These are phyloP conservation scores for Callimorpha dominula DNA, from an alignment of 2,888 invertebrate species.

Conservation along the genomic window DNA sequence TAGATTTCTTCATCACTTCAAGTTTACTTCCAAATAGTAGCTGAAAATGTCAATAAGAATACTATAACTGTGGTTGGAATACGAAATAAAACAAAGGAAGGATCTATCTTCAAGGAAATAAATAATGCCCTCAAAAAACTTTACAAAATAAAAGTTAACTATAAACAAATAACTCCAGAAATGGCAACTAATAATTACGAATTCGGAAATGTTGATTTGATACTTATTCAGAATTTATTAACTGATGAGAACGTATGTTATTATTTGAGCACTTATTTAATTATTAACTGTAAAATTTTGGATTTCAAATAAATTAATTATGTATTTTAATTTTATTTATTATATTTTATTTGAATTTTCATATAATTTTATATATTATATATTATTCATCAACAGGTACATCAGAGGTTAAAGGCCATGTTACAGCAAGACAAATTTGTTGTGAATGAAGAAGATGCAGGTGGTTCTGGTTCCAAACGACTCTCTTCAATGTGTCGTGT, in stretches of 20 bases:
- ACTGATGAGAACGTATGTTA: constrained; percentile 42
- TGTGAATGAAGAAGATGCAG: constrained; percentile 33
- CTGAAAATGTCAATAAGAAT: constrained; percentile 52
- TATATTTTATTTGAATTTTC: not conserved
- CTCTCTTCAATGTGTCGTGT: constrained; percentile 37
- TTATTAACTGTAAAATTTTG: not conserved
- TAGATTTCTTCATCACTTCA: constrained; percentile 45
- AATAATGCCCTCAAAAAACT: constrained; percentile 25
- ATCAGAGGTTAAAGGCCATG: constrained; percentile 29
- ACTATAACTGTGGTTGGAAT: constrained; percentile 46
- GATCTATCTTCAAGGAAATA: constrained; percentile 36
- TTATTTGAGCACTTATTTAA: not conserved
- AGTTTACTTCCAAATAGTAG: constrained; percentile 54
- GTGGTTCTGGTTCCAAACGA: not conserved
- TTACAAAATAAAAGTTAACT: constrained; percentile 36
- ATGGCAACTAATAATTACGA: constrained; percentile 11
- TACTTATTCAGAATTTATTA: constrained; percentile 47
- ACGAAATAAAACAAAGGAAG: constrained; percentile 16
- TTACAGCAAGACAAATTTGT: constrained; percentile 42
- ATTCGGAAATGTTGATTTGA: constrained; percentile 35
- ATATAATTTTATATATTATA: not conserved
- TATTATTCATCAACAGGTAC: constrained; percentile 31
- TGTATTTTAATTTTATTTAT: too few relatives aligned
- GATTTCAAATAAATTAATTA: too few relatives aligned
- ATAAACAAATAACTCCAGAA: constrained; percentile 28